phyloP scores from a whole-genome alignment of 2,888 invertebrate genomes.

The Nomada ferruginata region DNA sequence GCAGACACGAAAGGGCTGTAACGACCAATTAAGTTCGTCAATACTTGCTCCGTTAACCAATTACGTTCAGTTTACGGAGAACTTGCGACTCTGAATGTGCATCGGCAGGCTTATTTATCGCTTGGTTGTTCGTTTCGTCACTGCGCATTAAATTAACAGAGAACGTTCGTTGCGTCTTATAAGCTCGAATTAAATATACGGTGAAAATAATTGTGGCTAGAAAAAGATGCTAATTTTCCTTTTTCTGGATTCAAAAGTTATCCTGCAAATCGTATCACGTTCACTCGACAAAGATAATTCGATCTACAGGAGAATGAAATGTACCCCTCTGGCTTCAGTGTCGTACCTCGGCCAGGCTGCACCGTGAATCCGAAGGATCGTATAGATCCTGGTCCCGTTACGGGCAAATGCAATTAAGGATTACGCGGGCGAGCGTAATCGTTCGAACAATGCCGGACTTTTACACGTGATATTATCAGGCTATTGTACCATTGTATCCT shows the following conservation, averaged over 20 bases:
- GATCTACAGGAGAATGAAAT: not conserved
- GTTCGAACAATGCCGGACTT: constrained; percentile 75
- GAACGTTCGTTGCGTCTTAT: not conserved
- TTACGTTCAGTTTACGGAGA: constrained; percentile 43
- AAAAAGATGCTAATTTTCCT: not conserved
- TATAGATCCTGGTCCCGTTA: constrained; percentile 42
- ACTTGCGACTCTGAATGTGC: constrained; percentile 23
- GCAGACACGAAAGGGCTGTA: constrained; percentile 39
- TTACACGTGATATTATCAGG: constrained; percentile 73
- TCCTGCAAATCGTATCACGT: not conserved
- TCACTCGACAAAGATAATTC: not conserved
- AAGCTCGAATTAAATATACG: not conserved
- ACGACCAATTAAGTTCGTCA: constrained; percentile 50
- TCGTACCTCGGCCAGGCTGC: constrained; percentile 35
- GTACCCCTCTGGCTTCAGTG: constrained; percentile 43
- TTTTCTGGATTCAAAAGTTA: not conserved
- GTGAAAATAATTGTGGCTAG: not conserved
- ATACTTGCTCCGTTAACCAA: constrained; percentile 48
- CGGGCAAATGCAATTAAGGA: constrained; percentile 66
- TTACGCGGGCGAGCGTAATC: constrained; percentile 73
- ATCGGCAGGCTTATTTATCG: constrained; percentile 30
- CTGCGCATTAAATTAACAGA: not conserved
- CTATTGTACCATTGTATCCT: constrained; percentile 68
- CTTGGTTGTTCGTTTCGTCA: constrained; percentile 15
- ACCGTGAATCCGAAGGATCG: constrained; percentile 47